These are phyloP conservation scores for Stenoptilia bipunctidactyla DNA, from an alignment of 2,888 invertebrate genomes.

Conservation along the genomic window DNA sequence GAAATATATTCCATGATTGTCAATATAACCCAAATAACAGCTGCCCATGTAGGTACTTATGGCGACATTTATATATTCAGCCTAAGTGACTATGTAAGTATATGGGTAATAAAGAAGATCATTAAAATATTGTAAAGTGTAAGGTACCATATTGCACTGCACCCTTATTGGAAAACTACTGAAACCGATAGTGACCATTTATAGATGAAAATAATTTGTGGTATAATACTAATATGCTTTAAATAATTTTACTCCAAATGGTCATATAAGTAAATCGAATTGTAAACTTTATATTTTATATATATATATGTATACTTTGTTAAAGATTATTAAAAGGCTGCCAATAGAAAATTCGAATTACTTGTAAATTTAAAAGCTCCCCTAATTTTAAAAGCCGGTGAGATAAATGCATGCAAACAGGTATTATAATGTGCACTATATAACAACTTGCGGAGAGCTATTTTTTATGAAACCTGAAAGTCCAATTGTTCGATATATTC, in stretches of 20 bases:
- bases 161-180: conserved; percentile 27
- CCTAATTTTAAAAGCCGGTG: conserved; percentile 48
- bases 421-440: conserved; percentile 43
- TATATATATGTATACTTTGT: conserved; percentile 23
- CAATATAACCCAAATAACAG: too few species aligned
- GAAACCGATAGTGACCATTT: not conserved
- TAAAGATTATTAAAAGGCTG: conserved; percentile 39
- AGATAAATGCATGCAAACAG: conserved; percentile 56
- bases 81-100: conserved; percentile 11
- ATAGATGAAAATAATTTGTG: too few species aligned
- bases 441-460: conserved; percentile 47
- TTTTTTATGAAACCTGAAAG: conserved; percentile 27
- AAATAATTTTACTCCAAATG: conserved; percentile 10
- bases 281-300: conserved; percentile 6
- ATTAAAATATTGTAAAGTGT: conserved; percentile 1
- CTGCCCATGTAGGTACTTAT: too few species aligned
- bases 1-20: conserved; percentile 4
- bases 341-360: conserved; percentile 42
- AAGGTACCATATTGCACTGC: conserved; percentile 44
- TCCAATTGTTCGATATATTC: conserved; percentile 16
- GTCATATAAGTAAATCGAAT: conserved; percentile 12
- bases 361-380: conserved; percentile 41
- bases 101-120: conserved; percentile 14
- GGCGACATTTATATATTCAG: too few species aligned
- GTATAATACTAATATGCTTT: too few species aligned